Evolutionary conservation across 2,888 invertebrate species (phyloP).

Genomic region (Ennomos erosarius): DNA sequence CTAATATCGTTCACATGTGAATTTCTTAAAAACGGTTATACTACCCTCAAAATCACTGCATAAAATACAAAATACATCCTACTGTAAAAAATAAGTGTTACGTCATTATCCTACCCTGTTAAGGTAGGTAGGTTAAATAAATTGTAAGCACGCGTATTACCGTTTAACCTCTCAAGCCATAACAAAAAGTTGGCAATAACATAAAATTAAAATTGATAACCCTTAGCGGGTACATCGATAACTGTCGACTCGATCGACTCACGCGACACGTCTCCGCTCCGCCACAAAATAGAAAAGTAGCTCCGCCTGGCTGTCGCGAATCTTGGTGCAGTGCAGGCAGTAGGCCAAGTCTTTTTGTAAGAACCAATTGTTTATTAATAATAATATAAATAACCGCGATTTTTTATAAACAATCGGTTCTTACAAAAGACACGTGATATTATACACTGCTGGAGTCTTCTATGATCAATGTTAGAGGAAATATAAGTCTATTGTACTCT

Average conservation of each 20-base stretch:
- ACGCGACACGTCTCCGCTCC: constrained; percentile 10
- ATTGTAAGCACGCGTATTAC: constrained; percentile 19
- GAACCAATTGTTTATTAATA: too few relatives aligned
- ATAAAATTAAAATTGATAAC: constrained; percentile 31
- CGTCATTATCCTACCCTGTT: constrained; percentile 7
- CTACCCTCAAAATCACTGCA: background rate
- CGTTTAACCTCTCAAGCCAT: constrained; percentile 20
- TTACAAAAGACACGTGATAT: too few relatives aligned
- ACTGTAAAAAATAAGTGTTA: background rate
- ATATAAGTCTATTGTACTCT: too few relatives aligned
- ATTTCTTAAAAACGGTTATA: too few relatives aligned
- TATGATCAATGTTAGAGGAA: too few relatives aligned
- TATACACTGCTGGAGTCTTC: too few relatives aligned
- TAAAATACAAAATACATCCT: too few relatives aligned
- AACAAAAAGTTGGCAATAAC: constrained; percentile 26
- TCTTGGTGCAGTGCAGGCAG: constrained; percentile 6
- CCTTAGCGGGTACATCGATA: constrained; percentile 14
- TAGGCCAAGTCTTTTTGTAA: background rate
- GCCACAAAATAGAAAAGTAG: too few relatives aligned
- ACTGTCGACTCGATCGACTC: too few relatives aligned
- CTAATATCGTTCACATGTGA: too few relatives aligned
- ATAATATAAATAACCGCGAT: too few relatives aligned
- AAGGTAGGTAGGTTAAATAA: constrained; percentile 9
- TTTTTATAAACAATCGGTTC: too few relatives aligned
- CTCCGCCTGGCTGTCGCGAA: constrained; percentile 1